Evolutionary conservation across 2,888 invertebrate species (phyloP).

Genomic region (Villa cingulata): DNA sequence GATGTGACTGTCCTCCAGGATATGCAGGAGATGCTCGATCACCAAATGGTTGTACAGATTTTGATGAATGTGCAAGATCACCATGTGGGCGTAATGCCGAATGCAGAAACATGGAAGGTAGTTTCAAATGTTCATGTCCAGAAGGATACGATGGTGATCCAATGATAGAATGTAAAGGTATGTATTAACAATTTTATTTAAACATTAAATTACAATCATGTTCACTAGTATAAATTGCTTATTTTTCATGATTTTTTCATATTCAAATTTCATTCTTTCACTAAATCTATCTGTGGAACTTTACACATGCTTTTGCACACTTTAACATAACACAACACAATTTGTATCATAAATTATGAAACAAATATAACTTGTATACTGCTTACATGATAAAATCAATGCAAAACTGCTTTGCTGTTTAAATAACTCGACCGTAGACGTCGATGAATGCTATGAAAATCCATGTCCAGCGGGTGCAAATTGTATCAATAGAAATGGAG

Average conservation of each 20-base stretch:
- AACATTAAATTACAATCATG: background rate
- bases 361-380: background rate
- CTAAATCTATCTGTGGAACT: background rate
- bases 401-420: background rate
- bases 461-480: conserved; percentile 57
- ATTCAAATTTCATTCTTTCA: background rate
- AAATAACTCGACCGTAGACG: conserved; percentile 38
- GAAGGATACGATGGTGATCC: conserved; percentile 73
- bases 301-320: conserved; percentile 5
- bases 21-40: conserved; percentile 66
- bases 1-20: conserved; percentile 73
- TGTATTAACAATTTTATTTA: conserved; percentile 15
- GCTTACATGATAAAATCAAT: background rate
- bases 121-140: conserved; percentile 68
- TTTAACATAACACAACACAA: conserved; percentile 1
- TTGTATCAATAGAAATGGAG: conserved; percentile 63
- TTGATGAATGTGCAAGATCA: conserved; percentile 59
- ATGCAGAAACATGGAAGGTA: conserved; percentile 66
- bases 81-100: conserved; percentile 68
- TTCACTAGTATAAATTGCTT: background rate
- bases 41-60: conserved; percentile 52
- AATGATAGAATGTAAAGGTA: conserved; percentile 60
- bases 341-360: conserved; percentile 10
- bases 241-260: background rate
- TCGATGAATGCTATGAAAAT: conserved; percentile 55